A percentile compares a stretch with the other conserved stretches of the same genome.
Evolutionary conservation across 1,140 invertebrate species (phyloP).

Genomic region (Schlechtendalia chinensis): DNA sequence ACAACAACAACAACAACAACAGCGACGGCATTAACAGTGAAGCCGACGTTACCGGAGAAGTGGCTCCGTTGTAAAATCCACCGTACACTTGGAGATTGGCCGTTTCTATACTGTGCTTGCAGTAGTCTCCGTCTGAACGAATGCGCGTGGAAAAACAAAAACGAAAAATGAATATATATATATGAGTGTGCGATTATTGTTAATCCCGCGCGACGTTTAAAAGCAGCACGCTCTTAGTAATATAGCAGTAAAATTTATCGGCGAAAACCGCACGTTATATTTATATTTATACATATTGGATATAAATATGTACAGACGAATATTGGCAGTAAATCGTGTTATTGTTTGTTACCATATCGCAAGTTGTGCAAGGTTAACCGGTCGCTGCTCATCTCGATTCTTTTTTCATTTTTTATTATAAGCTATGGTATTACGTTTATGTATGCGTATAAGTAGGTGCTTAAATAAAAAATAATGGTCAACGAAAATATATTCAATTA

Average conservation of each 20-base stretch:
- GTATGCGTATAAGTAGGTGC: too few relatives aligned
- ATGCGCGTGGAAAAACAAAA: conserved; percentile 49
- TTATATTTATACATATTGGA: not conserved
- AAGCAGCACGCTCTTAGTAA: too few relatives aligned
- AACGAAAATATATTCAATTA: too few relatives aligned
- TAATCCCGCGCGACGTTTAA: too few relatives aligned
- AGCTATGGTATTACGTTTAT: not conserved
- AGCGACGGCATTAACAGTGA: conserved; percentile 8
- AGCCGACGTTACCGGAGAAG: conserved; percentile 5
- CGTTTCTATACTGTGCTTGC: conserved; percentile 80
- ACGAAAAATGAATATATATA: too few relatives aligned
- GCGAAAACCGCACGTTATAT: too few relatives aligned
- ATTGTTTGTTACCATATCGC: conserved; percentile 6
- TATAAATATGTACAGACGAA: not conserved
- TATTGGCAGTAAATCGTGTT: not conserved
- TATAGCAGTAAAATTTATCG: too few relatives aligned
- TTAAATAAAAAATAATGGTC: too few relatives aligned
- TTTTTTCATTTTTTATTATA: not conserved
- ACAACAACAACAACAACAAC: conserved; percentile 9
- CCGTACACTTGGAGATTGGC: conserved; percentile 78
- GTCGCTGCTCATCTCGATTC: conserved; percentile 29
- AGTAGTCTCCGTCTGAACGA: conserved; percentile 78
- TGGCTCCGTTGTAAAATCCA: conserved; percentile 68
- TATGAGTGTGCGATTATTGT: too few relatives aligned
- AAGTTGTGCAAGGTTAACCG: conserved; percentile 35